A percentile compares a stretch with the other conserved stretches of the same genome.
phyloP scores from a whole-genome alignment of 2,797 vertebrate species.

The Phalloptychus januarius region DNA sequence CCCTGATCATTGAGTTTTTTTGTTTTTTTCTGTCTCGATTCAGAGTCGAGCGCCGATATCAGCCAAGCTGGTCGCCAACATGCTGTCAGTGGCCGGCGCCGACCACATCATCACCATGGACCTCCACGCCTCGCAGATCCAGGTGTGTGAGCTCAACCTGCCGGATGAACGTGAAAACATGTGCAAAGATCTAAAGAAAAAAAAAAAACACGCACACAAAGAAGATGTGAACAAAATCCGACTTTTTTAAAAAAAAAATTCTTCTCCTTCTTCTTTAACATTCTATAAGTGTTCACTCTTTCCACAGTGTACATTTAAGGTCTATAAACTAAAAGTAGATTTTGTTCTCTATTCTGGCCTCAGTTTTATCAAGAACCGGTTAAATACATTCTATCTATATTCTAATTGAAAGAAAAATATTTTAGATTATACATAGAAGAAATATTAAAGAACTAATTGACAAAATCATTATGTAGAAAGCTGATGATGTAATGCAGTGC shows the following conservation, averaged over 20 bases:
- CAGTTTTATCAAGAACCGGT: not conserved
- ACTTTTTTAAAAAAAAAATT: not conserved
- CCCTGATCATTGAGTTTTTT: too few relatives aligned
- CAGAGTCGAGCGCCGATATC: conserved; percentile 93
- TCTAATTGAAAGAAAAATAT: not conserved
- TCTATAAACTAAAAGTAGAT: not conserved
- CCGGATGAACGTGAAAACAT: not conserved
- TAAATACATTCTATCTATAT: not conserved
- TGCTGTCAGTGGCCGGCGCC: conserved; percentile 93
- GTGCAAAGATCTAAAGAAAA: too few relatives aligned
- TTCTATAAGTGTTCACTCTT: not conserved
- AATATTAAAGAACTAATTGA: not conserved
- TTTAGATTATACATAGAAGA: not conserved
- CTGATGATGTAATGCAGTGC: not conserved
- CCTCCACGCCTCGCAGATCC: conserved; percentile 95
- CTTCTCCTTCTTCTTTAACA: not conserved
- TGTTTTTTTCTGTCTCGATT: conserved; percentile 18
- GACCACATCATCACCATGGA: conserved; percentile 99
- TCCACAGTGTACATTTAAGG: not conserved
- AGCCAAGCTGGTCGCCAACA: conserved; percentile 95
- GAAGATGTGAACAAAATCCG: not conserved
- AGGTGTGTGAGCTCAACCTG: conserved; percentile 76
- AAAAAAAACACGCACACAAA: too few relatives aligned
- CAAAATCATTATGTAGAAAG: not conserved
- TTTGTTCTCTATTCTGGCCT: not conserved